Percentiles rank a stretch among this genome's conserved stretches.
phyloP scores from a whole-genome alignment of 2,113 vertebrate genomes.

The Pelusios castaneus region DNA sequence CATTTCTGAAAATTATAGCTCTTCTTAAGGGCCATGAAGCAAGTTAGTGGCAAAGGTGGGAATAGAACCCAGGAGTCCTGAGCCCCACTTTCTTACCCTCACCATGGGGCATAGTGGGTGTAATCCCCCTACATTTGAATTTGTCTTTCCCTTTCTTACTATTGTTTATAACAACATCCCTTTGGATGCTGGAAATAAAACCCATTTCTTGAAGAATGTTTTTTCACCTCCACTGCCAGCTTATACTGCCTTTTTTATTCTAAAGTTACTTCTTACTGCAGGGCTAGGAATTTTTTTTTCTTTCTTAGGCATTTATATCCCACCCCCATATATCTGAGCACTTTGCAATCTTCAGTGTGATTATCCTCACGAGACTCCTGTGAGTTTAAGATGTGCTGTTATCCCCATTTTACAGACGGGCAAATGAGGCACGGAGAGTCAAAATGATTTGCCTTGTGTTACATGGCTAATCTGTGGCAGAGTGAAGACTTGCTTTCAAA shows the following conservation, averaged over 20 bases:
- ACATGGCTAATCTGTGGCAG: not conserved
- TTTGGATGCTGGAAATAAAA: not conserved
- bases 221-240: not conserved
- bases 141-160: not conserved
- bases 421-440: not conserved
- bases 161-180: accelerated
- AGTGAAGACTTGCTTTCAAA: not conserved
- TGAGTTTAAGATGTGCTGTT: accelerated
- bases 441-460: not conserved
- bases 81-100: too few species aligned
- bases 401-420: not conserved
- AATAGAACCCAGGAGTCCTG: not conserved
- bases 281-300: not conserved
- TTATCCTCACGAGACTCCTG: not conserved
- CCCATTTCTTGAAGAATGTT: not conserved
- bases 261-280: not conserved
- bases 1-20: not conserved
- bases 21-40: not conserved
- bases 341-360: not conserved
- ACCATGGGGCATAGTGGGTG: too few species aligned
- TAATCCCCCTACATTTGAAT: too few species aligned
- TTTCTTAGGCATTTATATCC: not conserved
- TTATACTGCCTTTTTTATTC: not conserved
- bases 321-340: not conserved
- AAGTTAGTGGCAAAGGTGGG: not conserved